Evolutionary conservation across 1,140 invertebrate species (phyloP).

Genomic region (Augochlora pura): DNA sequence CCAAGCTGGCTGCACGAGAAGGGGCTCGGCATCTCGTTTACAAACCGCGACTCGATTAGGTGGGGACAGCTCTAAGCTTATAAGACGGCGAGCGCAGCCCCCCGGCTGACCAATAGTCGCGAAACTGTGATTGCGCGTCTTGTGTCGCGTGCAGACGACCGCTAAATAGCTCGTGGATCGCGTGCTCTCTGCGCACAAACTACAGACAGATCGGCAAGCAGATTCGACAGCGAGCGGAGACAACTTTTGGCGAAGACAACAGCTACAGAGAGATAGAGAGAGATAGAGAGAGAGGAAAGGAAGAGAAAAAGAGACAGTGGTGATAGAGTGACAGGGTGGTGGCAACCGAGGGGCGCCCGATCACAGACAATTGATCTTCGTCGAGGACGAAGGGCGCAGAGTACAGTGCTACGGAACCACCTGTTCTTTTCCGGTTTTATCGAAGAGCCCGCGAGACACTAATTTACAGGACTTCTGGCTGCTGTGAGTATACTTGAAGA

Average conservation of each 20-base stretch:
- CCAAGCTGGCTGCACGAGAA: constrained; percentile 77
- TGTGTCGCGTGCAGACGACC: constrained; percentile 42
- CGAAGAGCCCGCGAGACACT: not conserved
- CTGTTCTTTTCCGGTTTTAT: not conserved
- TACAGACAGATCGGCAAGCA: not conserved
- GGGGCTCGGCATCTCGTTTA: constrained; percentile 72
- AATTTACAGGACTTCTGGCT: not conserved
- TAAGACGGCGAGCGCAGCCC: constrained; percentile 74
- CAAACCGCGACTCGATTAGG: constrained; percentile 68
- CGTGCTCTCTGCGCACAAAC: not conserved
- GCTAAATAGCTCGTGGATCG: not conserved
- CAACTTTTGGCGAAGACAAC: too few relatives aligned
- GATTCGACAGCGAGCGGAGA: too few relatives aligned
- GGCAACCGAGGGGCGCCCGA: not conserved
- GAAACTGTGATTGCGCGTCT: constrained; percentile 73
- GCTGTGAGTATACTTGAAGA: not conserved
- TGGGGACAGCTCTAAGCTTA: constrained; percentile 76
- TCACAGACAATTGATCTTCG: not conserved
- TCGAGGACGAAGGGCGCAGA: too few relatives aligned
- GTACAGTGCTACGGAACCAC: too few relatives aligned
- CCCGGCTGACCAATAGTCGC: constrained; percentile 75
- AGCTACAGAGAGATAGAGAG: too few relatives aligned
- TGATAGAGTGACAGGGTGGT: not conserved
- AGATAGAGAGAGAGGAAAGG: too few relatives aligned
- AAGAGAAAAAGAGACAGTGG: not conserved